phyloP scores from a whole-genome alignment of 2,888 invertebrate genomes.

The Mythimna ferrago region DNA sequence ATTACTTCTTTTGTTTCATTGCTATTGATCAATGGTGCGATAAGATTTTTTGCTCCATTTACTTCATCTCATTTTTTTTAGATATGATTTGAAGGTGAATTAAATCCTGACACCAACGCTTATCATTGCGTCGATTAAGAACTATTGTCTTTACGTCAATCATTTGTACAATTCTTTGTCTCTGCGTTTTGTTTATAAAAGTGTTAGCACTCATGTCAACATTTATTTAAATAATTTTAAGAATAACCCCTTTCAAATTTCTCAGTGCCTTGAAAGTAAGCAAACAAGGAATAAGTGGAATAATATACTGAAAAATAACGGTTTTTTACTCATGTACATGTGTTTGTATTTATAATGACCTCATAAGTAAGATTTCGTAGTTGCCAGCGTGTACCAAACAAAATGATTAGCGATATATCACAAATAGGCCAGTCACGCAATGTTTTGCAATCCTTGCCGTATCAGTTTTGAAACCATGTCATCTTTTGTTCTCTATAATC shows the following conservation, averaged over 20 bases:
- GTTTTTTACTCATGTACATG: constrained; percentile 37
- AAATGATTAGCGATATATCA: constrained; percentile 77
- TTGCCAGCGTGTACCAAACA: constrained; percentile 74
- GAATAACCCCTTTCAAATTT: constrained; percentile 1
- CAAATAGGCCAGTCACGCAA: constrained; percentile 78
- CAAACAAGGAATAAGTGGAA: constrained; percentile 50
- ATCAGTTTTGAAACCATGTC: constrained; percentile 64
- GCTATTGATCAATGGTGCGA: constrained; percentile 72
- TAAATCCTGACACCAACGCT: constrained; percentile 36
- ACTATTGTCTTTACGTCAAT: not conserved
- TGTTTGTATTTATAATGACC: constrained; percentile 29
- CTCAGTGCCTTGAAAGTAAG: constrained; percentile 32
- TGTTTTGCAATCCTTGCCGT: constrained; percentile 70
- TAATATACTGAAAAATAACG: constrained; percentile 31
- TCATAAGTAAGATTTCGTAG: constrained; percentile 53
- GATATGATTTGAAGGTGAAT: constrained; percentile 56
- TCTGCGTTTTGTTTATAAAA: not conserved
- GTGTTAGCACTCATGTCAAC: not conserved
- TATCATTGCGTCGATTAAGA: constrained; percentile 12
- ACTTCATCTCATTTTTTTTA: constrained; percentile 67
- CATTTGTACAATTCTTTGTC: not conserved
- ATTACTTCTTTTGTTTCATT: constrained; percentile 85
- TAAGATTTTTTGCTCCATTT: constrained; percentile 77
- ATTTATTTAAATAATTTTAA: constrained; percentile 13
- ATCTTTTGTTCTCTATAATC: constrained; percentile 63